phyloP scores from a whole-genome alignment of 1,140 invertebrate genomes.

The Ganaspis sp. region DNA sequence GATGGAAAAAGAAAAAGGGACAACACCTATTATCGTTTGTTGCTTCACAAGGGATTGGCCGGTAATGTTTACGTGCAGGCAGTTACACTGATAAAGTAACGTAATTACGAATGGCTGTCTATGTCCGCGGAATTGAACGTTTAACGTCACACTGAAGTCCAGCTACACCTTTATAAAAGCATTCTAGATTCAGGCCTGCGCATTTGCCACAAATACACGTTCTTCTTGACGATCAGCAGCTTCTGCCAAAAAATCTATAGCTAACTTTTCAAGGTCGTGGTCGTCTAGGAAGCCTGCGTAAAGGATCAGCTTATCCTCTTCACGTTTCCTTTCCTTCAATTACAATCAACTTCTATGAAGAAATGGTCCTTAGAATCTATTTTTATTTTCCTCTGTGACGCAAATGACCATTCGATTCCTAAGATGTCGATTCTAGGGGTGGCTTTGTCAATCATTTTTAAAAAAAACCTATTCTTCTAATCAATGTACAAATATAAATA shows the following conservation, averaged over 20 bases:
- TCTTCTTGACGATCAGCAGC: conserved; percentile 45
- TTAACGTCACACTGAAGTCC: conserved; percentile 69
- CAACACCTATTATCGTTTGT: conserved; percentile 22
- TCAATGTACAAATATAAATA: too few species aligned
- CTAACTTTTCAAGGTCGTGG: conserved; percentile 46
- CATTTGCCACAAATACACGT: conserved; percentile 57
- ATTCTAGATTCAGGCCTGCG: conserved; percentile 62
- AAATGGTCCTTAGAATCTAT: conserved; percentile 27
- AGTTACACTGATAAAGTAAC: conserved; percentile 30
- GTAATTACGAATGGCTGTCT: conserved; percentile 35
- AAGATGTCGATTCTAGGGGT: conserved; percentile 1
- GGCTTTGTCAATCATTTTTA: not conserved
- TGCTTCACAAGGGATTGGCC: conserved; percentile 31
- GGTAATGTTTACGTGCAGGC: conserved; percentile 14
- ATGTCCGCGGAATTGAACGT: conserved; percentile 67
- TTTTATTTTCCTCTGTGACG: conserved; percentile 24
- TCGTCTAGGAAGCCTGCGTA: conserved; percentile 28
- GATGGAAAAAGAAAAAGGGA: conserved; percentile 20
- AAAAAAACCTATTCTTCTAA: not conserved
- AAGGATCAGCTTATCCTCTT: conserved; percentile 8
- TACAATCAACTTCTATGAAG: conserved; percentile 21
- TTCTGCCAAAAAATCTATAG: conserved; percentile 66
- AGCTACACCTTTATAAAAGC: conserved; percentile 61
- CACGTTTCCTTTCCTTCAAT: conserved; percentile 9
- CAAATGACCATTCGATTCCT: not conserved